Conservation (phyloP, 2,888 invertebrate species). For the Diachrysia chrysitis region DNA sequence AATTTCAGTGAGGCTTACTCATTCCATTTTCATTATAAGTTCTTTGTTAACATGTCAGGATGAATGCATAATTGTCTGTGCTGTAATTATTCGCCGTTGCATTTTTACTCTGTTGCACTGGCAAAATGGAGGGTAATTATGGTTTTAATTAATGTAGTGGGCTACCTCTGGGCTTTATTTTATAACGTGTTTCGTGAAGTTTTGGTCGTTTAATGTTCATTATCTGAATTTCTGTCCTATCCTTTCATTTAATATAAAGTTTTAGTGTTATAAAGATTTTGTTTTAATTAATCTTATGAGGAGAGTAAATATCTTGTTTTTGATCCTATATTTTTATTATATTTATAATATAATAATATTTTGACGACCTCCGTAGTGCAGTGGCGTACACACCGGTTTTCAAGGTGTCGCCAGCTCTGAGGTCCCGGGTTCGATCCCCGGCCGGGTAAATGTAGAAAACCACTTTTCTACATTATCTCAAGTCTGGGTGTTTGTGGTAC, state of each 20-base stretch:
- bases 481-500: too few relatives aligned
- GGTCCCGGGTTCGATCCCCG: too few relatives aligned
- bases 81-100: conserved; percentile 35
- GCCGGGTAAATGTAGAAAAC: too few relatives aligned
- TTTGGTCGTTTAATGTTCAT: conserved; percentile 30
- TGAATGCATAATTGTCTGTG: conserved; percentile 1
- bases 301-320: not conserved
- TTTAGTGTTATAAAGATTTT: not conserved
- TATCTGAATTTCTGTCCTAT: conserved; percentile 5
- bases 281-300: not conserved
- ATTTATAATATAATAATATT: too few relatives aligned
- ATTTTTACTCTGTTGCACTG: conserved; percentile 40
- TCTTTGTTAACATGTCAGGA: conserved; percentile 11
- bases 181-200: conserved; percentile 8
- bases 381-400: too few relatives aligned
- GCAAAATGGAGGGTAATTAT: conserved; percentile 25
- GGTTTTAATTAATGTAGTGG: conserved; percentile 30
- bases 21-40: too few relatives aligned
- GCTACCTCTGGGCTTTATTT: conserved; percentile 17
- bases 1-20: too few relatives aligned
- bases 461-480: too few relatives aligned
- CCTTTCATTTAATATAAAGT: not conserved
- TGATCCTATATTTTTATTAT: too few relatives aligned
- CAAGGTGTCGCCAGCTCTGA: too few relatives aligned
- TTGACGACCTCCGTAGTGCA: too few relatives aligned